phyloP scores from a whole-genome alignment of 2,888 invertebrate genomes.

The Eupithecia abbreviata region DNA sequence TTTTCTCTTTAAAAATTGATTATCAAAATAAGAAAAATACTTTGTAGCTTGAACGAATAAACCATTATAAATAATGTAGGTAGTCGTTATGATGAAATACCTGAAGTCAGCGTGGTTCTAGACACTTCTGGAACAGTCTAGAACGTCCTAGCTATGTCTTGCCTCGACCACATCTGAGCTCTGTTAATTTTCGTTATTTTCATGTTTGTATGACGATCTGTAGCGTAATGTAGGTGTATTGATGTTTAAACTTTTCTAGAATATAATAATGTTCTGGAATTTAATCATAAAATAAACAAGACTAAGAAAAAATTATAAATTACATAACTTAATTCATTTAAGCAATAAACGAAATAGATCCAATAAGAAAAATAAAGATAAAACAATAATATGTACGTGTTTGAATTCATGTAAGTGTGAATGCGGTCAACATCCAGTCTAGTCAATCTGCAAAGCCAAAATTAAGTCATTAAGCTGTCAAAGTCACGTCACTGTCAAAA shows the following conservation, averaged over 20 bases:
- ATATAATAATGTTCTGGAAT: background rate
- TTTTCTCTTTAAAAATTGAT: background rate
- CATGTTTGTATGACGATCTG: slow-evolving; percentile 55
- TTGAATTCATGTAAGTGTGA: slow-evolving; percentile 1
- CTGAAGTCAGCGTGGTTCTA: slow-evolving; percentile 62
- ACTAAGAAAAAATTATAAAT: background rate
- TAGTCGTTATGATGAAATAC: slow-evolving; percentile 50
- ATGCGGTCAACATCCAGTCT: slow-evolving; percentile 2
- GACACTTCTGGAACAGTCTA: slow-evolving; percentile 49
- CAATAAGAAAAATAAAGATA: background rate
- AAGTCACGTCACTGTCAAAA: slow-evolving; percentile 4
- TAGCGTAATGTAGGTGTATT: slow-evolving; percentile 53
- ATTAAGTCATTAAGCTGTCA: slow-evolving; percentile 9
- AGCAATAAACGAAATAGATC: background rate
- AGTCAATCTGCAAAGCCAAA: slow-evolving; percentile 8
- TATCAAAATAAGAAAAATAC: background rate
- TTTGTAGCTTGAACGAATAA: background rate
- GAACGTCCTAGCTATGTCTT: slow-evolving; percentile 75
- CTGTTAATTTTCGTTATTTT: slow-evolving; percentile 66
- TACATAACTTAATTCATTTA: background rate
- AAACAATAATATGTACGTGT: background rate
- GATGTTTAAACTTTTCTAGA: background rate
- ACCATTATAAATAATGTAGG: slow-evolving; percentile 4
- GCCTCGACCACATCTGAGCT: slow-evolving; percentile 82
- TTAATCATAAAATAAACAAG: background rate